Conservation (phyloP, 2,888 invertebrate genomes). For the Stenotaenia linearis region DNA sequence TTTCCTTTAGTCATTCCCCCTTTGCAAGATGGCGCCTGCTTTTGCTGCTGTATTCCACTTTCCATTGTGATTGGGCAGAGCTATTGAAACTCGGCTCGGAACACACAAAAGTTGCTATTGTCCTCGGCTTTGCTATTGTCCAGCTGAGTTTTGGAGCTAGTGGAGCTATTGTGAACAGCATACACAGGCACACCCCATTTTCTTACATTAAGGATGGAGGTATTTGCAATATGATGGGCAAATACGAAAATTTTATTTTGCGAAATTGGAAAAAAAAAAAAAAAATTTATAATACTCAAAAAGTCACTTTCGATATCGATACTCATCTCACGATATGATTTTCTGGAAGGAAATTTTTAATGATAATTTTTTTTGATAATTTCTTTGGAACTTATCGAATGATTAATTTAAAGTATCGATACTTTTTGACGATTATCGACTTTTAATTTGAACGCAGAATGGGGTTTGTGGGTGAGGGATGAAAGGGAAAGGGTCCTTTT, state of each 20-base stretch:
- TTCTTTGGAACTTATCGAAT: no score
- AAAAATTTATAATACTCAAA: no score
- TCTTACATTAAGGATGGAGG: slow-evolving; percentile 26
- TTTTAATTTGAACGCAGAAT: background rate
- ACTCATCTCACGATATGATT: no score
- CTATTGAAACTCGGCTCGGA: slow-evolving; percentile 21
- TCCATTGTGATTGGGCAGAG: slow-evolving; percentile 23
- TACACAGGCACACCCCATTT: slow-evolving; percentile 26
- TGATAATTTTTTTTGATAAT: no score
- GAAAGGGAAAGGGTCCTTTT: slow-evolving; percentile 13
- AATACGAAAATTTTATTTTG: no score
- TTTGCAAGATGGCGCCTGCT: background rate
- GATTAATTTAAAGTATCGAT: no score
- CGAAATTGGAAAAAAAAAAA: no score
- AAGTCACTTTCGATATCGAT: no score
- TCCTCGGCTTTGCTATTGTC: slow-evolving; percentile 26
- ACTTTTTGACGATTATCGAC: background rate
- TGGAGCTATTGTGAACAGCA: slow-evolving; percentile 18
- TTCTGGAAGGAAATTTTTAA: no score
- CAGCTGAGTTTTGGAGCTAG: slow-evolving; percentile 24
- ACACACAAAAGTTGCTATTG: slow-evolving; percentile 26
- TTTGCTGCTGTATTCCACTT: slow-evolving; percentile 24
- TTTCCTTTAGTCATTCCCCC: slow-evolving; percentile 15
- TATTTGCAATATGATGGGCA: slow-evolving; percentile 17
- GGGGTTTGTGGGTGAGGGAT: slow-evolving; percentile 10